A percentile compares a stretch with the other conserved stretches of the same genome.
Evolutionary conservation across 2,797 vertebrate genomes (phyloP).

Genomic region (Alfaro cultratus): DNA sequence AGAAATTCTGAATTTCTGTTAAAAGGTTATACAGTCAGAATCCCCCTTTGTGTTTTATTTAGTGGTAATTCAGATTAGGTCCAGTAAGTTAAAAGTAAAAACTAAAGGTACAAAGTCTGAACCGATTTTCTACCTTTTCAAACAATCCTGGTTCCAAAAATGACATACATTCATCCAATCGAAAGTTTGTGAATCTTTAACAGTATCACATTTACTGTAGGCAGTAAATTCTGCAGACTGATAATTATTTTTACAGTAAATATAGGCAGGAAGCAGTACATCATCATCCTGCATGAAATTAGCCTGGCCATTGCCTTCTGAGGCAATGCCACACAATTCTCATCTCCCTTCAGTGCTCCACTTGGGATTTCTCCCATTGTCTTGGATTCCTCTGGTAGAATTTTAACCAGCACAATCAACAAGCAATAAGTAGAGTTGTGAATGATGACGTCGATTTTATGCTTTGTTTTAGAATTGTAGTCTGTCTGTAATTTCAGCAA

Average conservation of each 20-base stretch:
- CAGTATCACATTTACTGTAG: background rate
- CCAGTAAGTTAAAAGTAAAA: background rate
- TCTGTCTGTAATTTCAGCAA: too few relatives aligned
- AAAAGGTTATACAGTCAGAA: too few relatives aligned
- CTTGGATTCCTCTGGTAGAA: too few relatives aligned
- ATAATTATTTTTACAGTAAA: background rate
- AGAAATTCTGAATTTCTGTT: background rate
- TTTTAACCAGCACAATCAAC: too few relatives aligned
- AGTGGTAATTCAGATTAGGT: background rate
- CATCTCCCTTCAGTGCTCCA: too few relatives aligned
- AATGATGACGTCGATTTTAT: too few relatives aligned
- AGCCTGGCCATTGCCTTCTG: too few relatives aligned
- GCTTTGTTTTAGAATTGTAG: too few relatives aligned
- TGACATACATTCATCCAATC: background rate
- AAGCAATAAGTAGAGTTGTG: too few relatives aligned
- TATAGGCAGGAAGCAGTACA: background rate
- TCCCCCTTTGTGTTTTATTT: background rate
- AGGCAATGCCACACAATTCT: too few relatives aligned
- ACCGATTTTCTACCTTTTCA: background rate
- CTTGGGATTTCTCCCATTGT: too few relatives aligned
- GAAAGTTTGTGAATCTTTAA: background rate
- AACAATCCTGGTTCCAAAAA: background rate
- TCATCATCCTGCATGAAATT: background rate
- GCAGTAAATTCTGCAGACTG: background rate
- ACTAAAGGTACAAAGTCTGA: background rate